Evolutionary conservation across 1,140 invertebrate genomes (phyloP).

Genomic region (Cydia strobilella): DNA sequence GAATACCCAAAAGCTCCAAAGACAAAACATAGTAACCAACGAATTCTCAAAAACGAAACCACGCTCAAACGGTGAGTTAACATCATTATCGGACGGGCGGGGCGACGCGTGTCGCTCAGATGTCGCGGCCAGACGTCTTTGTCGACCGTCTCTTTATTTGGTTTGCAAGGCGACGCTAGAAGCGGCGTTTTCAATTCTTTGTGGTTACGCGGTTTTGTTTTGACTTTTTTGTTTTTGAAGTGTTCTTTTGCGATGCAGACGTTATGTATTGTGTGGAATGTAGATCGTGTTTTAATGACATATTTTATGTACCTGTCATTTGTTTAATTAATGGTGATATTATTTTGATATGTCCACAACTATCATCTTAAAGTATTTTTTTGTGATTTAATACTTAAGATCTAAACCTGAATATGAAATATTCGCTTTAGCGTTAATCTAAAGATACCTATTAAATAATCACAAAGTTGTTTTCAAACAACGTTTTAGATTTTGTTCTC

Average conservation of each 20-base stretch:
- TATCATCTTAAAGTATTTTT: neutral
- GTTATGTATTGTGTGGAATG: neutral
- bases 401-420: too few species aligned
- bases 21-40: slow-evolving; percentile 2
- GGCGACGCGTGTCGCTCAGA: slow-evolving; percentile 73
- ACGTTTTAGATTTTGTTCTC: too few species aligned
- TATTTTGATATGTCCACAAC: neutral
- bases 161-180: slow-evolving; percentile 58
- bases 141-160: slow-evolving; percentile 73
- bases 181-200: slow-evolving; percentile 38
- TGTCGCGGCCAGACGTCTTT: slow-evolving; percentile 77
- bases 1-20: neutral
- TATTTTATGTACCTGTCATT: slow-evolving; percentile 28
- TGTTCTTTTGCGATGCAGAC: slow-evolving; percentile 15
- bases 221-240: neutral
- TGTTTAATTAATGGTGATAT: neutral
- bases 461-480: too few species aligned
- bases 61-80: slow-evolving; percentile 66
- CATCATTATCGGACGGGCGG: slow-evolving; percentile 65
- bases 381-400: too few species aligned
- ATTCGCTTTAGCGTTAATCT: too few species aligned
- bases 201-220: slow-evolving; percentile 24
- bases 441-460: too few species aligned
- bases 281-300: slow-evolving; percentile 39
- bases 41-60: slow-evolving; percentile 59